These are phyloP conservation scores for Paedocypris sp. DNA, from an alignment of 2,113 vertebrate species.

Conservation along the genomic window DNA sequence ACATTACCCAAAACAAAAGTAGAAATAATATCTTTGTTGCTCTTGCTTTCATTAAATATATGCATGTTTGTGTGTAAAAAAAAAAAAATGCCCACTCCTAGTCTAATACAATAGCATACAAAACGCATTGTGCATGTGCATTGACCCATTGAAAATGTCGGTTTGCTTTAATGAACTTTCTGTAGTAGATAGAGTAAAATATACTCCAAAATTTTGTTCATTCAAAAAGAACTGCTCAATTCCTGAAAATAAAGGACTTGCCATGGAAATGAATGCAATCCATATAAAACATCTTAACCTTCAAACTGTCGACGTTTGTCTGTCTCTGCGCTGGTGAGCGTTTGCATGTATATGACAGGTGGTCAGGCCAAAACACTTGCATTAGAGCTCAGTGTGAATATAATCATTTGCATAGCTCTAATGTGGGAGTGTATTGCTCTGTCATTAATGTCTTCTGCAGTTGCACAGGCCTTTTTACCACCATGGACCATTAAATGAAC, in stretches of 20 bases:
- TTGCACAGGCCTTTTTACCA: conserved; percentile 9
- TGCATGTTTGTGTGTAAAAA: too few relatives aligned
- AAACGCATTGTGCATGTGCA: conserved; percentile 38
- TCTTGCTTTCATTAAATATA: too few relatives aligned
- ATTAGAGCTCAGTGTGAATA: conserved; percentile 7
- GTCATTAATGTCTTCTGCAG: conserved; percentile 17
- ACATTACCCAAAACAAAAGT: too few relatives aligned
- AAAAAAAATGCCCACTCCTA: conserved; percentile 27
- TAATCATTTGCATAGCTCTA: conserved; percentile 21
- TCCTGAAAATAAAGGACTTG: too few relatives aligned
- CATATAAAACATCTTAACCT: background rate
- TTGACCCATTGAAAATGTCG: conserved; percentile 43
- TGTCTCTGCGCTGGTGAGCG: background rate
- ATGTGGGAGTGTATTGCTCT: conserved; percentile 17
- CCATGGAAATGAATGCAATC: background rate
- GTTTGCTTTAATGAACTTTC: conserved; percentile 46
- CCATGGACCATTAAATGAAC: conserved; percentile 9
- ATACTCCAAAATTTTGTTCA: too few relatives aligned
- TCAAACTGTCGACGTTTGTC: background rate
- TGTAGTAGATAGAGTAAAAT: conserved; percentile 27
- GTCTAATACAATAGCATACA: conserved; percentile 25
- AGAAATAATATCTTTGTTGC: too few relatives aligned
- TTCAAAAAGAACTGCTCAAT: background rate
- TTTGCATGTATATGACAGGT: conserved; percentile 1
- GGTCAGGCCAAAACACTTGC: background rate